Conservation (phyloP, 2,797 vertebrate species). For the Lindbergichthys nudifrons region DNA sequence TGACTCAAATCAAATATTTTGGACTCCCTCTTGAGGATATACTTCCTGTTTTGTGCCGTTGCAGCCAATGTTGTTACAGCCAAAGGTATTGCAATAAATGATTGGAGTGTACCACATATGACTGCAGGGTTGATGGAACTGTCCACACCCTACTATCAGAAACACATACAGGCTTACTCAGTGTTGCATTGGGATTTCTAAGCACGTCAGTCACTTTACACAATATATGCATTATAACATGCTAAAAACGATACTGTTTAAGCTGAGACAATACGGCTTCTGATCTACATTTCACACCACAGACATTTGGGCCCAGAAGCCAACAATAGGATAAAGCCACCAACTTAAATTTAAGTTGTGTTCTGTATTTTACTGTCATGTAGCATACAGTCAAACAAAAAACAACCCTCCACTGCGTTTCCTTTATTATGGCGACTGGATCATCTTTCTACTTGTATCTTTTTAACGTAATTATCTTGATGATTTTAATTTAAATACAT, state of each 20-base stretch:
- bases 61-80: conserved; percentile 5
- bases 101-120: conserved; percentile 1
- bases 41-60: conserved; percentile 17
- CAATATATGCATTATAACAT: neutral
- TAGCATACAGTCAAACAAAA: neutral
- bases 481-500: no score
- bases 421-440: no score
- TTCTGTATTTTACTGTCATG: neutral
- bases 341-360: neutral
- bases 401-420: neutral
- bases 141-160: neutral
- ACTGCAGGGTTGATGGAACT: neutral
- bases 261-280: neutral
- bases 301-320: neutral
- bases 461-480: no score
- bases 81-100: conserved; percentile 27
- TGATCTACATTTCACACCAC: neutral
- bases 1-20: neutral
- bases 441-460: neutral
- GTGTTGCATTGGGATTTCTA: neutral
- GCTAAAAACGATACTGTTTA: neutral
- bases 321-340: neutral
- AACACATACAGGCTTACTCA: neutral
- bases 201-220: neutral
- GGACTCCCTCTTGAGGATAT: neutral